Conservation (phyloP, 2,797 vertebrate genomes). For the Falco peregrinus region DNA sequence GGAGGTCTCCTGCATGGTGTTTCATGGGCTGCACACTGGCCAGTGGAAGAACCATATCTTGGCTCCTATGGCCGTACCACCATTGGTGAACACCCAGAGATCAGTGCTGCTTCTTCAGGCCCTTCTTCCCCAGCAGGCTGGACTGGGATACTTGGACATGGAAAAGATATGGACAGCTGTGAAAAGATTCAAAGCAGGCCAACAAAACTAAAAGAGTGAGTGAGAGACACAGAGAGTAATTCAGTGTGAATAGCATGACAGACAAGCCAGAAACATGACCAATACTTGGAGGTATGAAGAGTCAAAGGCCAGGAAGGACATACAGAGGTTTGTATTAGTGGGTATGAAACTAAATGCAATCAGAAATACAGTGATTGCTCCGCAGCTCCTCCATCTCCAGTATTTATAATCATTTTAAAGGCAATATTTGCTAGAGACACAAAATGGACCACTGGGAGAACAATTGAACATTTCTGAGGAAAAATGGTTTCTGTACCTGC, state of each 20-base stretch:
- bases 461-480: not conserved
- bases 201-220: not conserved
- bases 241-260: not conserved
- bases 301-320: not conserved
- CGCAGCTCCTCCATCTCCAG: not conserved
- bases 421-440: not conserved
- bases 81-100: not conserved
- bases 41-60: not conserved
- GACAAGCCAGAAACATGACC: not conserved
- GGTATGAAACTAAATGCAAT: not conserved
- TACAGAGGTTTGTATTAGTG: not conserved
- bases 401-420: not conserved
- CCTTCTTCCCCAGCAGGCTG: not conserved
- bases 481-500: not conserved
- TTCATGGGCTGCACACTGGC: not conserved
- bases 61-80: not conserved
- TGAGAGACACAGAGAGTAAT: not conserved
- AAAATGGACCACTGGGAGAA: not conserved
- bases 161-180: not conserved
- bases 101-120: not conserved
- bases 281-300: not conserved
- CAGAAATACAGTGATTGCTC: not conserved
- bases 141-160: not conserved
- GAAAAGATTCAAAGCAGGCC: not conserved
- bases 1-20: not conserved